Evolutionary conservation across 2,888 invertebrate species (phyloP), one percentile per base, ranked within the genome.

Genomic region (Priocnemis perturbator): DNA sequence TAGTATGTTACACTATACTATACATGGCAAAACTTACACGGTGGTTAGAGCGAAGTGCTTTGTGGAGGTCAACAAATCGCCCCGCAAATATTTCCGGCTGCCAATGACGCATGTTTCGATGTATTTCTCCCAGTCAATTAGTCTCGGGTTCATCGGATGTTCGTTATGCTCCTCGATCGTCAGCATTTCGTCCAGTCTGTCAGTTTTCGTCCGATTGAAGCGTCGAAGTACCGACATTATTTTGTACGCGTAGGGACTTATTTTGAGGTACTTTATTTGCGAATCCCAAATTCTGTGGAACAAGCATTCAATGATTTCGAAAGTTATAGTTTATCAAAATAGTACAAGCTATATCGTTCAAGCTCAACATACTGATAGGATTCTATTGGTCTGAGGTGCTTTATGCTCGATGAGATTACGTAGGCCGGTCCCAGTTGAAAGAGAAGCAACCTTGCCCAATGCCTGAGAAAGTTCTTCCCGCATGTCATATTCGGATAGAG

Each of bases 21-120:
- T n/a, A n/a, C n/a, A n/a, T n/a, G n/a, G n/a, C n/a, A n/a, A n/a
- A n/a, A n/a, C n/a, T n/a, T n/a, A n/a, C n/a, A n/a, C n/a, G n/a
- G n/a, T n/a, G n/a, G n/a, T n/a, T n/a, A n/a, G n/a, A n/a, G n/a
- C n/a, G n/a, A n/a, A n/a, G n/a, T n/a, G n/a, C n/a, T n/a, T n/a
- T n/a, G n/a, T n/a, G n/a, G n/a, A n/a, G n/a, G n/a, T n/a, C n/a
- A n/a, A n/a, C n/a, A n/a, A n/a, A n/a, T n/a, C n/a, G n/a, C n/a
- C n/a, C n/a, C n/a, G 7, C 26, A 3, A 81, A 5, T 89, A 91
- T 63, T 86, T 86, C 53, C 91, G 89, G 66, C 90, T 87, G 20
- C 92, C 92, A 74, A 91, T 83, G 37, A 91, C 89, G 78, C 91
- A 91, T 65, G 88, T 88, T 77, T 90, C 90, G 72, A 91, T 86